Conservation (phyloP, 1,140 invertebrate genomes). For the Pseudomyrmex dendroicus region DNA sequence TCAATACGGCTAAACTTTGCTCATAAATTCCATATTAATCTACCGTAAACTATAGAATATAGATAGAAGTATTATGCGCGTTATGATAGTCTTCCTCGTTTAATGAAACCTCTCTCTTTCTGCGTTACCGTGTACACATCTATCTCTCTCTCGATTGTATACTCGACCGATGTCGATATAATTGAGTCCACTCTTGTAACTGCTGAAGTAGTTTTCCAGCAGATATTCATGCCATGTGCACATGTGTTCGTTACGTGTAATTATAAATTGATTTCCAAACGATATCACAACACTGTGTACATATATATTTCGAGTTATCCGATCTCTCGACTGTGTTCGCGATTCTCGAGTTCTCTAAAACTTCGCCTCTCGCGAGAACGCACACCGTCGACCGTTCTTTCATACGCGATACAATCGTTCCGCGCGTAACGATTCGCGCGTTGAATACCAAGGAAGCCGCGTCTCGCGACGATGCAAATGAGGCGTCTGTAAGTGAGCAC, state of each 20-base stretch:
- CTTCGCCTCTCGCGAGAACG: no score
- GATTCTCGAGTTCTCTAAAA: no score
- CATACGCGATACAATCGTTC: neutral
- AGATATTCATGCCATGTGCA: neutral
- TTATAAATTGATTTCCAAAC: conserved; percentile 36
- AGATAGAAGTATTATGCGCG: conserved; percentile 54
- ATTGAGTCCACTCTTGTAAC: conserved; percentile 36
- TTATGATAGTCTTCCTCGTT: conserved; percentile 31
- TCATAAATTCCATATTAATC: conserved; percentile 72
- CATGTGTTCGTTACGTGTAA: conserved; percentile 17
- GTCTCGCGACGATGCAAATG: conserved; percentile 41
- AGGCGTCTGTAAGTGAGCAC: conserved; percentile 45
- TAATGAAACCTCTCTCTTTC: conserved; percentile 58
- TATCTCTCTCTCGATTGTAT: neutral
- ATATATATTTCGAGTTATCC: neutral
- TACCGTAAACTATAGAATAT: conserved; percentile 47
- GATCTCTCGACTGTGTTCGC: neutral
- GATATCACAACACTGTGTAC: neutral
- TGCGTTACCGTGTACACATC: no score
- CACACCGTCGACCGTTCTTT: neutral
- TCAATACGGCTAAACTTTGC: conserved; percentile 65
- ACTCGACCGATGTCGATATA: conserved; percentile 48
- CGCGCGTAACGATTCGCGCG: conserved; percentile 30
- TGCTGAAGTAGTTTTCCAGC: conserved; percentile 29
- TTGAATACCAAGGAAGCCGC: conserved; percentile 3